Evolutionary conservation across 2,113 vertebrate genomes (phyloP), one percentile per base, ranked within the genome.

Genomic region (Chaetodon trifascialis): DNA sequence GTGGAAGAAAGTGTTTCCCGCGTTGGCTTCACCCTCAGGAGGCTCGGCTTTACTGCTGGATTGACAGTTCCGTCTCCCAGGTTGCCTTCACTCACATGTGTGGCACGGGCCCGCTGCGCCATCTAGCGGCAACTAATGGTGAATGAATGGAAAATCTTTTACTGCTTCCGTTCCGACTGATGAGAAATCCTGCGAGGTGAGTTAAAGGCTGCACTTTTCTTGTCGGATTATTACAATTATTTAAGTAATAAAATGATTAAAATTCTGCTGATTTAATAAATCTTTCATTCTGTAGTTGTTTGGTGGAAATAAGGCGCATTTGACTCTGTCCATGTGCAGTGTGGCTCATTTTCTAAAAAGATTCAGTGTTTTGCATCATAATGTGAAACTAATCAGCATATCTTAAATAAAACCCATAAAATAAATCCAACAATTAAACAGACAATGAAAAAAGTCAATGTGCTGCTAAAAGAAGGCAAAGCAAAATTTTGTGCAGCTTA

Each of bases 101-200:
- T 86, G 42, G 16, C 25, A 51, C 19, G 9, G 66, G 51, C 6
- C 58, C 56, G 19, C 3, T 38, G 78, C 91, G 80, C 88, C 96
- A 96, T 88, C 96, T 95, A 87, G 75, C 66, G 93, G 73, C 55
- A 7, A 5, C 0, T n/a, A 55, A 25, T 55, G 7, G 42, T 5
- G 8, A 47, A 4, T 2, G 9, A 25, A 12, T 4, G 44, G n/a
- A 21, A 16, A 15, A 23, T 12, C 16, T 23, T 7, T 6, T 6
- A 34, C 12, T 23, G 47, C 34, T 10, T 0, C 23, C 0, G 25
- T 30, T 60, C 17, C 14, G 11, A 1, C 15, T 64, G 6, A 52
- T 0, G 23, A 5, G 1, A 51, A 30, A 40, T 38, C 17, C 17
- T 25, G 30, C 25, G 15, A 7, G 6, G 21, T 38, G 44, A 38